Evolutionary conservation across 92 coral and sea anemone species (phyloP).

Genomic region (Porites divaricata): DNA sequence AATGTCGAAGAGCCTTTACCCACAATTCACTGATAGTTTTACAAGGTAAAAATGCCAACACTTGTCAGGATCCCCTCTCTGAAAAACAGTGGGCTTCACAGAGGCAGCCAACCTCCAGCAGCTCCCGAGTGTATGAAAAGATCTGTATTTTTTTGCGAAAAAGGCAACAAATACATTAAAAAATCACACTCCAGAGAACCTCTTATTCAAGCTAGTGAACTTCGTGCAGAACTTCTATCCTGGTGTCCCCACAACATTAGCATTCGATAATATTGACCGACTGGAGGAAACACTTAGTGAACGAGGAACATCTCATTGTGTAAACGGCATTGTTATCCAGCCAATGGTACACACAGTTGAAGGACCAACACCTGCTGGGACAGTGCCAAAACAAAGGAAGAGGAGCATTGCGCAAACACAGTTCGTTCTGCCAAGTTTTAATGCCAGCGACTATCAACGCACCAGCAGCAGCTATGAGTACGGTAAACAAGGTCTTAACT

Average conservation of each 20-base stretch:
- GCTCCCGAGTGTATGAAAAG: conserved; percentile 52
- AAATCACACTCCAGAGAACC: no score
- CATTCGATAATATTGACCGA: conserved; percentile 48
- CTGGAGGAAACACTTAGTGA: conserved; percentile 61
- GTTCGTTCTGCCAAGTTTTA: conserved; percentile 17
- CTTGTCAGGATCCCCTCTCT: conserved; percentile 24
- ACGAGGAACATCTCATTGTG: conserved; percentile 56
- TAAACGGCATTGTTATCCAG: conserved; percentile 52
- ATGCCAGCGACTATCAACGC: conserved; percentile 62
- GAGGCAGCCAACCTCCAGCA: conserved; percentile 42
- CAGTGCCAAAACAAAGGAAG: conserved; percentile 47
- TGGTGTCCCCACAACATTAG: conserved; percentile 45
- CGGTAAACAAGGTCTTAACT: conserved; percentile 45
- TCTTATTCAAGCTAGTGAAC: no score
- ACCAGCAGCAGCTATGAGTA: conserved; percentile 49
- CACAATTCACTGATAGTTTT: conserved; percentile 29
- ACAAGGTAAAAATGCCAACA: conserved; percentile 20
- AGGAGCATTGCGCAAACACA: conserved; percentile 33
- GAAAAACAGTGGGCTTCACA: conserved; percentile 38
- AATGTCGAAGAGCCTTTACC: conserved; percentile 36
- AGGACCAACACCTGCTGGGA: conserved; percentile 46
- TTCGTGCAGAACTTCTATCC: conserved; percentile 45
- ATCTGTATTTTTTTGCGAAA: conserved; percentile 56
- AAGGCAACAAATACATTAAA: no score
- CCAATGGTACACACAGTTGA: conserved; percentile 48